These are phyloP conservation scores for Pomatorhinus ruficollis DNA, from an alignment of 2,113 vertebrate genomes.

Conservation along the genomic window DNA sequence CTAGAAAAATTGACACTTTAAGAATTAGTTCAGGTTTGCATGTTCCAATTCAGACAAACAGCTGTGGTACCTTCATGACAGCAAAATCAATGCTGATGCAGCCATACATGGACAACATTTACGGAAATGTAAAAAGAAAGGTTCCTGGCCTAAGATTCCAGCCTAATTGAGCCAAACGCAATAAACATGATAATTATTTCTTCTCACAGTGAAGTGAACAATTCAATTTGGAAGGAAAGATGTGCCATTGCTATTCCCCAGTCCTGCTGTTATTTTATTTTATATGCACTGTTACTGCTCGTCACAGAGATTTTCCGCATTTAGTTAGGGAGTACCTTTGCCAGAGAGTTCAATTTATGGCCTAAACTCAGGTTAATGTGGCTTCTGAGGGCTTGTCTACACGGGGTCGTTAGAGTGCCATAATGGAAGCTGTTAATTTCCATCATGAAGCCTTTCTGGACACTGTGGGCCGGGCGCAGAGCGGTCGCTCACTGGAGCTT, in stretches of 20 bases:
- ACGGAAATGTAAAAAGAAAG: slow-evolving; percentile 45
- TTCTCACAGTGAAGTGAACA: slow-evolving; percentile 57
- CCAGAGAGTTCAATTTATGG: slow-evolving; percentile 47
- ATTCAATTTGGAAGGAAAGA: slow-evolving; percentile 64
- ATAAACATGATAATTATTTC: slow-evolving; percentile 62
- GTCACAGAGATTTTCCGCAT: slow-evolving; percentile 35
- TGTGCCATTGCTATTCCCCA: slow-evolving; percentile 40
- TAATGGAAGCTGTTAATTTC: slow-evolving; percentile 23
- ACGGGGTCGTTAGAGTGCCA: background rate
- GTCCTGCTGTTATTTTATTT: slow-evolving; percentile 63
- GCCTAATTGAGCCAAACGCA: slow-evolving; percentile 56
- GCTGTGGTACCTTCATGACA: background rate
- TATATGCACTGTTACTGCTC: slow-evolving; percentile 42
- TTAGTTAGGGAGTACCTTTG: slow-evolving; percentile 36
- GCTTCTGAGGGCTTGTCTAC: slow-evolving; percentile 30
- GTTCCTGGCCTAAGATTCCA: slow-evolving; percentile 60
- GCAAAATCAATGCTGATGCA: slow-evolving; percentile 25
- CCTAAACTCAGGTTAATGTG: slow-evolving; percentile 14
- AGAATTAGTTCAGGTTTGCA: background rate
- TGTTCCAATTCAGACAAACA: background rate
- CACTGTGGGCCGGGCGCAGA: accelerated
- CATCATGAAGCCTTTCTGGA: background rate
- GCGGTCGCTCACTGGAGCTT: accelerated
- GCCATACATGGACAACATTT: background rate
- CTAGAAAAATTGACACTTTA: background rate